Conservation (phyloP, 2,888 invertebrate species). For the Gastrophysa polygoni region DNA sequence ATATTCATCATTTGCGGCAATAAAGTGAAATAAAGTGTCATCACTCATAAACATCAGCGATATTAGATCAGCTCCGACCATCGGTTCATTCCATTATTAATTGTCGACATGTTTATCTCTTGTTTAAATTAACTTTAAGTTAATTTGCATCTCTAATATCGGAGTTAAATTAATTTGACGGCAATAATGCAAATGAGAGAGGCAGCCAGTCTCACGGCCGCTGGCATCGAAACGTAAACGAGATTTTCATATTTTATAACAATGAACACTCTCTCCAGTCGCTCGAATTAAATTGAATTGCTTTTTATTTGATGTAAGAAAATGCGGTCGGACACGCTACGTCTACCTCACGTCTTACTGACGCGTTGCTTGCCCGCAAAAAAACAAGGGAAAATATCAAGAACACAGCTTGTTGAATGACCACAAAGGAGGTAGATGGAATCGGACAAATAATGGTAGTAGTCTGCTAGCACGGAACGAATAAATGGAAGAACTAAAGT, state of each 20-base stretch:
- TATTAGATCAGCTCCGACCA: slow-evolving; percentile 37
- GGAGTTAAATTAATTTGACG: slow-evolving; percentile 50
- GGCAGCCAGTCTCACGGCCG: slow-evolving; percentile 20
- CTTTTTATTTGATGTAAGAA: slow-evolving; percentile 33
- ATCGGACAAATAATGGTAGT: neutral
- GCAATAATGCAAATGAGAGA: slow-evolving; percentile 48
- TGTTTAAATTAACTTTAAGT: slow-evolving; percentile 48
- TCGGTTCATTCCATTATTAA: slow-evolving; percentile 47
- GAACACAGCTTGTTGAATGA: slow-evolving; percentile 3
- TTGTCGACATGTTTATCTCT: slow-evolving; percentile 47
- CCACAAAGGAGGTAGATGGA: neutral
- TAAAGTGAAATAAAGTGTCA: slow-evolving; percentile 27
- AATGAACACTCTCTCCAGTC: slow-evolving; percentile 27
- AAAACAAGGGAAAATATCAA: neutral
- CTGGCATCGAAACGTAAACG: slow-evolving; percentile 29
- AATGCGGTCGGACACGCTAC: slow-evolving; percentile 28
- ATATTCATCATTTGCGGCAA: slow-evolving; percentile 16
- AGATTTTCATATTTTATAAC: slow-evolving; percentile 41
- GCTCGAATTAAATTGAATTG: slow-evolving; percentile 40
- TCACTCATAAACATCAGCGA: slow-evolving; percentile 40
- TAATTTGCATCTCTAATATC: slow-evolving; percentile 50
- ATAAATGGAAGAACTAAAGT: too few species aligned
- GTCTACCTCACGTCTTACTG: slow-evolving; percentile 27
- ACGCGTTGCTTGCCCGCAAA: slow-evolving; percentile 3
- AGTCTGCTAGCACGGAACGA: too few species aligned